Conservation (phyloP, 2,113 vertebrate species). For the Gadus chalcogrammus region DNA sequence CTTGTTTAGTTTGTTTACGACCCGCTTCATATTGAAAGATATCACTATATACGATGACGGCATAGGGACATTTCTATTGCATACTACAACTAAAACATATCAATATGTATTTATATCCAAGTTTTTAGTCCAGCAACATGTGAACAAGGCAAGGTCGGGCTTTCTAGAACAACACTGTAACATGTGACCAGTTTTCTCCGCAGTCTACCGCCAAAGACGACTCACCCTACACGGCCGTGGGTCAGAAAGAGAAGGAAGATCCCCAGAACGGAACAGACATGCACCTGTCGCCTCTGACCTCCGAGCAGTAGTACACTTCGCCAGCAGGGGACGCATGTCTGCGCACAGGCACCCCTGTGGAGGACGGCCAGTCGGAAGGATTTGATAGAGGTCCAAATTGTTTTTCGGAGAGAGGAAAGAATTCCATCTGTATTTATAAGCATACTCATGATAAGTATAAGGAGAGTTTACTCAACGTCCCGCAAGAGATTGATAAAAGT, state of each 20-base stretch:
- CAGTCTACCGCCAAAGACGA: conserved; percentile 60
- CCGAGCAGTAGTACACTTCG: not conserved
- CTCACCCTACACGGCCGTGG: conserved; percentile 63
- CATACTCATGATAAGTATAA: no score
- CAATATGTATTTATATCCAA: not conserved
- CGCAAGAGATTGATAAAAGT: no score
- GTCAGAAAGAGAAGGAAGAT: conserved; percentile 64
- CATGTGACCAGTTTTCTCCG: not conserved
- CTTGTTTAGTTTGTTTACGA: no score
- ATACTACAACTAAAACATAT: no score
- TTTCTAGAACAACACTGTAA: not conserved
- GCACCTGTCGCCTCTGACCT: conserved; percentile 54
- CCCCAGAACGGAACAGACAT: conserved; percentile 68
- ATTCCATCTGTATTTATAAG: no score
- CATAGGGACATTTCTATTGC: no score
- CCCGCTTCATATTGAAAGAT: no score
- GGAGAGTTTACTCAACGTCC: no score
- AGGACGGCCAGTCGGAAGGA: no score
- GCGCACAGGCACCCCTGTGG: not conserved
- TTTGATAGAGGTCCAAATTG: no score
- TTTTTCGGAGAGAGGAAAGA: no score
- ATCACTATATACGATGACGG: no score
- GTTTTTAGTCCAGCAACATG: not conserved
- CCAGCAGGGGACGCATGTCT: not conserved
- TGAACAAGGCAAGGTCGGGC: not conserved